Percentiles rank a stretch among this genome's conserved stretches.
Evolutionary conservation across 1,140 invertebrate species (phyloP).

Genomic region (Drosophila oshimai): DNA sequence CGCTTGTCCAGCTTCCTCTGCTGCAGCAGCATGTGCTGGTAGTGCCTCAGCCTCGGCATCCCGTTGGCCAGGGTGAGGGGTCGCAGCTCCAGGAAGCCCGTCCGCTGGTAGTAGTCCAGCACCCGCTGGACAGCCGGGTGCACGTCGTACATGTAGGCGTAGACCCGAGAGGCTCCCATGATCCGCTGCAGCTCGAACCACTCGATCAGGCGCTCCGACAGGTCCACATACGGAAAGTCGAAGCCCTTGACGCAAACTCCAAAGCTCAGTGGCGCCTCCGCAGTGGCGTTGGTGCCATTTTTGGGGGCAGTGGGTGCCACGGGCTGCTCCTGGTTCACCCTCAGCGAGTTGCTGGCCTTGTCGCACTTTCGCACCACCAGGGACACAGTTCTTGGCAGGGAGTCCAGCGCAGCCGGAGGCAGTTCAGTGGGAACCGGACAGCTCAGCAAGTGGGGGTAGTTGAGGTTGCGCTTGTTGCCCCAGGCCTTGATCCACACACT

Average conservation of each 20-base stretch:
- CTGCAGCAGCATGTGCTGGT: conserved; percentile 88
- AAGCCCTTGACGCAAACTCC: conserved; percentile 97
- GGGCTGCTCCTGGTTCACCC: conserved; percentile 88
- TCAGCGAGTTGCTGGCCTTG: conserved; percentile 90
- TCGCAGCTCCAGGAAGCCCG: conserved; percentile 85
- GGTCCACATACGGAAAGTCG: conserved; percentile 94
- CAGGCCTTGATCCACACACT: conserved; percentile 95
- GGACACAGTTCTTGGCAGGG: conserved; percentile 91
- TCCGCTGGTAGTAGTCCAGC: conserved; percentile 82
- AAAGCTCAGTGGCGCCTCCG: conserved; percentile 88
- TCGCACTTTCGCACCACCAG: conserved; percentile 91
- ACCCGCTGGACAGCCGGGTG: conserved; percentile 95
- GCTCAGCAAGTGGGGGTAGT: conserved; percentile 93
- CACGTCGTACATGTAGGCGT: conserved; percentile 94
- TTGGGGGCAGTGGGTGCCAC: neutral
- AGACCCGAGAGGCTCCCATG: conserved; percentile 94
- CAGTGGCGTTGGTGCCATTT: neutral
- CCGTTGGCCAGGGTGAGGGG: conserved; percentile 89
- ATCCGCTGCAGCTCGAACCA: conserved; percentile 95
- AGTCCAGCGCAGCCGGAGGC: conserved; percentile 83
- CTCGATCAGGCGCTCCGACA: conserved; percentile 93
- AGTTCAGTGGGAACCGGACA: conserved; percentile 90
- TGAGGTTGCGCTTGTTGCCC: conserved; percentile 93
- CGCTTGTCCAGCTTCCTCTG: conserved; percentile 72
- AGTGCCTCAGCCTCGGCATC: conserved; percentile 88